Evolutionary conservation across 2,888 invertebrate species (phyloP), one percentile per base, ranked within the genome.

Genomic region (Eristalis tenax): DNA sequence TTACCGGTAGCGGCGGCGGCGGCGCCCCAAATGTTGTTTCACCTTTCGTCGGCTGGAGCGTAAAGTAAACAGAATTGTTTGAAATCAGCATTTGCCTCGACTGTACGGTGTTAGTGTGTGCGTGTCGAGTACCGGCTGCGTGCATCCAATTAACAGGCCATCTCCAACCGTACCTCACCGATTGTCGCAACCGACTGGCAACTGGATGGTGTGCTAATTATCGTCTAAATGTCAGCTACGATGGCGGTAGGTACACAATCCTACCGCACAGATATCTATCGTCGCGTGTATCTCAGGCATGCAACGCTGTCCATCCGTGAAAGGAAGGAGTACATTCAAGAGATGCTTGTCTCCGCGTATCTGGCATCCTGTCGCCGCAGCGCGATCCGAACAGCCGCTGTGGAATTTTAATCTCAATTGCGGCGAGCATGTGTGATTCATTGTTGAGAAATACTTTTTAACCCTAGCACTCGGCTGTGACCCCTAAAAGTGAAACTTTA

Each of bases 121-220:
- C 70, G 50, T 71, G 66, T 1, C 50, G 18, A 38, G 40, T 64
- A 8, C 32, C 0, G 32, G 22, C 74, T 70, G 74, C 32, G 78
- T 79, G 78, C 75, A 79, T 83, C 78, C 83, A 83, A 79, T 87
- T 83, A 87, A 71, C 83, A 61, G 56, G 43, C 26, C 59, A 83
- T 79, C 83, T 78, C 59, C 8, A 74, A 73, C 63, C 40, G 38
- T 59, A 77, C 73, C 69, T 65, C 61, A 78, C 70, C 74, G 43
- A 4, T 77, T 68, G 40, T 81, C 50, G 18, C 5, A 61, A 59
- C 18, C 61, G 68, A 83, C 66, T 79, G 70, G 70, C 65, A 65
- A 64, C 18, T 61, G 64, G 75, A 79, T 79, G 70, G 70, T 61
- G 82, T 87, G 83, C 83, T 83, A 83, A 83, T 83, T 87, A 87